A percentile compares a stretch with the other conserved stretches of the same genome.
These are phyloP conservation scores for Eugnorisma glareosa DNA, from an alignment of 2,888 invertebrate genomes.

Conservation along the genomic window DNA sequence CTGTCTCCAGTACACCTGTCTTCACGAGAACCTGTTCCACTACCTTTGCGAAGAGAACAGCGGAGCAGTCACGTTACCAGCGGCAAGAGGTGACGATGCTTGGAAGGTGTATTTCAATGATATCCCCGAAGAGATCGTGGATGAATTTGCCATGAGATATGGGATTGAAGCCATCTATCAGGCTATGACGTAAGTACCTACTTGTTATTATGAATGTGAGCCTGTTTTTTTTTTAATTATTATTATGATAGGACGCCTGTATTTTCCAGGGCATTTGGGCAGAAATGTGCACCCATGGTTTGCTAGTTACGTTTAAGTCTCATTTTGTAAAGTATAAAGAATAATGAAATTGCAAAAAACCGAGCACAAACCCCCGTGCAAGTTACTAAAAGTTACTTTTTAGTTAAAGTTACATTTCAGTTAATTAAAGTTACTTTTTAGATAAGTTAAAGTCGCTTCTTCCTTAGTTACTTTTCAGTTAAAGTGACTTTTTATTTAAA, in stretches of 20 bases:
- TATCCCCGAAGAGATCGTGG: constrained; percentile 99
- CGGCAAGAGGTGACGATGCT: constrained; percentile 98
- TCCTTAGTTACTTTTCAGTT: no score
- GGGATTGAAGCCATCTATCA: constrained; percentile 99
- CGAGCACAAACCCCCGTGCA: background rate
- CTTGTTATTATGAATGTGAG: background rate
- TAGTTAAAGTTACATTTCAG: no score
- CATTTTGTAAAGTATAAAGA: background rate
- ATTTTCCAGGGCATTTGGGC: background rate
- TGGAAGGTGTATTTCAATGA: constrained; percentile 99
- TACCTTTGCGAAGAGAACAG: constrained; percentile 98
- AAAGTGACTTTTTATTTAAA: no score
- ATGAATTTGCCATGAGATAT: constrained; percentile 99
- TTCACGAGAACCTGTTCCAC: constrained; percentile 99
- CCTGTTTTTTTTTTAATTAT: background rate
- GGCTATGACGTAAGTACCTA: constrained; percentile 97
- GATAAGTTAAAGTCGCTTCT: no score
- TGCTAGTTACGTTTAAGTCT: background rate
- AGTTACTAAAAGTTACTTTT: background rate
- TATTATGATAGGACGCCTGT: background rate
- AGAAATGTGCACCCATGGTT: background rate
- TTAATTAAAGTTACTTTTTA: no score
- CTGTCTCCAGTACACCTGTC: constrained; percentile 95
- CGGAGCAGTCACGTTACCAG: constrained; percentile 97
- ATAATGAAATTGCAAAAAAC: background rate